Evolutionary conservation across 2,797 vertebrate species (phyloP), one percentile per base, ranked within the genome.

Genomic region (Crocodylus rhombifer): DNA sequence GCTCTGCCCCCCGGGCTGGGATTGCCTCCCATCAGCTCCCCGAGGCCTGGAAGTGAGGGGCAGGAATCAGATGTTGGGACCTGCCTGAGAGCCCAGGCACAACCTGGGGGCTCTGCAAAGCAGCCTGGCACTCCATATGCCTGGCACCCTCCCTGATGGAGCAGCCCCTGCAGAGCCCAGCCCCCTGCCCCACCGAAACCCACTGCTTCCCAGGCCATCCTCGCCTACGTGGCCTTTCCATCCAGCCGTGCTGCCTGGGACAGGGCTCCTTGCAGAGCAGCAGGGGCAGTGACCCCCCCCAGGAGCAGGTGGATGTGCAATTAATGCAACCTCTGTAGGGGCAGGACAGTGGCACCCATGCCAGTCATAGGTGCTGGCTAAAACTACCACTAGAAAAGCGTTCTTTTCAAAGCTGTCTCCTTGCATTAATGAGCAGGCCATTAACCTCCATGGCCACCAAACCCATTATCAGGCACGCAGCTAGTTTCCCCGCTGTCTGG

Each of bases 221-320:
- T 63, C 58, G 3, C 62, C 58, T 18, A 73, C 0, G 2, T 51
- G 1, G 20, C 4, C 2, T 14, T 14, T 12, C 20, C 13, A 71
- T 16, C 58, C 15, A 60, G 6, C 6, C 61, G 20, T 12, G 61
- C 33, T 15, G 0, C 0, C 2, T 0, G 61, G 64, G 75, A 26
- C 83, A 30, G 42, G 42, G 42, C 42, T 51, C 9, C 42, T 9
- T 51, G 42, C 42, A 11, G 42, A 10, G 80, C 74, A 51, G 74
- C 1, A 36, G 79, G 11, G 42, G 2, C 12, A 13, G 56, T 26
- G 77, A 65, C 62, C 2, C 4, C 21, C 21, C 14, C 87, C 28
- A 82, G 74, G 82, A 80, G 7, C 0, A 2, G 8, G 17, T 1
- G 65, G 1, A 71, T 56, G 4, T 3, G 79, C 28, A 2, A 20